Percentiles rank a stretch among this genome's conserved stretches.
phyloP scores from a whole-genome alignment of 2,888 invertebrate genomes.

The Eupithecia dodoneata region DNA sequence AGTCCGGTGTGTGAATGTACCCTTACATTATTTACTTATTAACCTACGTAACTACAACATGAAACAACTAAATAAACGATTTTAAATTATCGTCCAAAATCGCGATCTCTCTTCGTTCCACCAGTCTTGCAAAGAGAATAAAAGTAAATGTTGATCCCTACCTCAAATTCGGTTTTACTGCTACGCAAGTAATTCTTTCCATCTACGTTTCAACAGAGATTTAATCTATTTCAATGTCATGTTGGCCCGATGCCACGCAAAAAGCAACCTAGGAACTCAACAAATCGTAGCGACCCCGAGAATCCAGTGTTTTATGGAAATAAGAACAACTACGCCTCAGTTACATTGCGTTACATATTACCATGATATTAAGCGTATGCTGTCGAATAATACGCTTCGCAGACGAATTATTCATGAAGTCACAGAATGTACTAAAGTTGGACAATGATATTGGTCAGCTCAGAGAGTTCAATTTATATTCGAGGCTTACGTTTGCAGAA shows the following conservation, averaged over 20 bases:
- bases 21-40: neutral
- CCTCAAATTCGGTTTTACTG: slow-evolving; percentile 11
- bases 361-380: slow-evolving; percentile 33
- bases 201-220: slow-evolving; percentile 24
- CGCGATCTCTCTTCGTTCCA: neutral
- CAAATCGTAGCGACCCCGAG: slow-evolving; percentile 36
- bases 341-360: slow-evolving; percentile 34
- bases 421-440: neutral
- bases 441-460: neutral
- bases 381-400: slow-evolving; percentile 7
- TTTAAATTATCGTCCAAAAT: neutral
- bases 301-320: slow-evolving; percentile 43
- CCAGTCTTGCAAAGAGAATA: slow-evolving; percentile 1
- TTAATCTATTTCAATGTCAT: slow-evolving; percentile 36
- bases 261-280: slow-evolving; percentile 27
- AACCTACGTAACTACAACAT: neutral
- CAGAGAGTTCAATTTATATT: neutral
- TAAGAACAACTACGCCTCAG: slow-evolving; percentile 35
- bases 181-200: slow-evolving; percentile 11
- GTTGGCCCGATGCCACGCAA: slow-evolving; percentile 35
- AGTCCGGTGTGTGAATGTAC: too few relatives aligned
- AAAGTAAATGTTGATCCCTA: slow-evolving; percentile 9
- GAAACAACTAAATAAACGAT: neutral
- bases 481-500: neutral
- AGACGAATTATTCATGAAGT: slow-evolving; percentile 25